Base-by-base conservation (phyloP, 2,797 vertebrate species). In the Diceros bicornis region DNA sequence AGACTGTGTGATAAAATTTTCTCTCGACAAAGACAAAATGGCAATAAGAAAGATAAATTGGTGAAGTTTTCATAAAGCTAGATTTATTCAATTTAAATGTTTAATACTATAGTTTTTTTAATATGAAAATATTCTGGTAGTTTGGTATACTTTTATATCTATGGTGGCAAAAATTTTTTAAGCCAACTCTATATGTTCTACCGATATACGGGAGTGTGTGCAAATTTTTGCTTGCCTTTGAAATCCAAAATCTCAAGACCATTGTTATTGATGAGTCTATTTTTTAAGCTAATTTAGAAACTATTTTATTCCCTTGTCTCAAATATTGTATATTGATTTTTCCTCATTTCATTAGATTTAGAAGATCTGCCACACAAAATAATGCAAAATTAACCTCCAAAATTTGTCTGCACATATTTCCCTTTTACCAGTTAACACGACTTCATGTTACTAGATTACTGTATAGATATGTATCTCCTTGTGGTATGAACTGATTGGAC, bases 31-130 rank as follows among this genome's bases (percentile, higher is more conserved):
- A 83, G 16, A 52, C 11, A 92, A 82, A 94, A 32, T 57, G 21
- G 2, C 50, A 93, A 79, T 37, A 47, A 75, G n/a, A 13, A 79
- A 89, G 9, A 71, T 50, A 52, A 77, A 57, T 79, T 41, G 37
- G 13, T 83, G 27, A 85, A 50, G 5, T 83, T 94, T 59, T 82
- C 29, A 72, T 69, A 55, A 87, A 34, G 0, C 34, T 57, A 23
- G 29, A 74, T 64, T 17, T 23, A 74, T 59, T 86, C 32, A 25
- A 59, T 55, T 94, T 72, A 64, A 87, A 83, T 75, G 93, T 91
- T 89, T 81, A 62, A 55, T 47, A 44, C 62, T 25, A 74, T 55
- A 44, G 0, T 32, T 83, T 88, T 83, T 62, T 14, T 87, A 55
- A 66, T 14, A 17, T 50, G 8, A 71, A 72, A 77, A 62, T 18